Conservation (phyloP, 30 jellyfish, hydroid and myxozoan species). For the Aurelia coerulea region DNA sequence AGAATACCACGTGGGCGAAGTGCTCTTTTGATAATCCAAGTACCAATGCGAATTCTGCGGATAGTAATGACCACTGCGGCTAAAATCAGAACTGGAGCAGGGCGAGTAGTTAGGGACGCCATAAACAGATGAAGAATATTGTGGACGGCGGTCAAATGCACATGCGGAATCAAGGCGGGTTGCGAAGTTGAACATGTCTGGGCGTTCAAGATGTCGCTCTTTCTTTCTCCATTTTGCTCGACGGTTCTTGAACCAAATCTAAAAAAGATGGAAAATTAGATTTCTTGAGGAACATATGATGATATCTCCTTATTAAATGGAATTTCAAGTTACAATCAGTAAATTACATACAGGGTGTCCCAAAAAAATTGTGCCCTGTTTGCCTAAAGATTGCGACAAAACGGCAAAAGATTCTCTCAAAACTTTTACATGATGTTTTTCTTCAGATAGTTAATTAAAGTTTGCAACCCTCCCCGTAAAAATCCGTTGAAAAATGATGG, state of each 20-base stretch:
- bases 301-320: too few species aligned
- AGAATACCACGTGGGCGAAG: slow-evolving; percentile 84
- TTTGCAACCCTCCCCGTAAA: too few species aligned
- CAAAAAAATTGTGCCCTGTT: too few species aligned
- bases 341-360: too few species aligned
- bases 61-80: slow-evolving; percentile 71
- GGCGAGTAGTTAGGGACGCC: slow-evolving; percentile 80
- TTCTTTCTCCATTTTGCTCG: slow-evolving; percentile 98
- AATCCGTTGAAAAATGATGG: too few species aligned
- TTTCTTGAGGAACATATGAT: background rate
- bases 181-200: slow-evolving; percentile 83
- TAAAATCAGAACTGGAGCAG: slow-evolving; percentile 70
- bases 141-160: slow-evolving; percentile 85
- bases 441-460: too few species aligned
- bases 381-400: too few species aligned
- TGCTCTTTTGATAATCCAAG: slow-evolving; percentile 78
- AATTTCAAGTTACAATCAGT: too few species aligned
- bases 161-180: slow-evolving; percentile 90
- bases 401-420: too few species aligned
- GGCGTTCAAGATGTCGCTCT: slow-evolving; percentile 97
- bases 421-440: too few species aligned
- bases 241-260: slow-evolving; percentile 97
- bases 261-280: background rate
- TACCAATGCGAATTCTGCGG: slow-evolving; percentile 87
- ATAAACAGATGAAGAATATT: slow-evolving; percentile 74